A percentile compares a stretch with the other conserved stretches of the same genome.
These are phyloP conservation scores for Leucopsar rothschildi DNA, from an alignment of 2,113 vertebrate genomes.

Conservation along the genomic window DNA sequence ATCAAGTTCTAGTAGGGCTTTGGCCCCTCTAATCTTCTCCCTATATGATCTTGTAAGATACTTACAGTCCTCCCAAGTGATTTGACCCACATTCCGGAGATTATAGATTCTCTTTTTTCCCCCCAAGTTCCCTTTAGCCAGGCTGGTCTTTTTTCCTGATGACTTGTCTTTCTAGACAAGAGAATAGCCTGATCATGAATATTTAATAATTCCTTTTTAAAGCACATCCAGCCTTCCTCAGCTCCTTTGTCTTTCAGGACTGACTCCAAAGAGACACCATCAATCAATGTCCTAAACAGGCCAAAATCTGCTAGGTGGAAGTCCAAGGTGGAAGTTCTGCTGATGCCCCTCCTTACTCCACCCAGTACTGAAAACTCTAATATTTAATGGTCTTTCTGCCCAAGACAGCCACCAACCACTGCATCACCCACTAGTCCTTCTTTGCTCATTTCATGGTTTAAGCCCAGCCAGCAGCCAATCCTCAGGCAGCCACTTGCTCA, in stretches of 20 bases:
- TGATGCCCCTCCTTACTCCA: background rate
- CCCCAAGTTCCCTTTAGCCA: background rate
- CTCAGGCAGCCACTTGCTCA: background rate
- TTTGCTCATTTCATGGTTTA: background rate
- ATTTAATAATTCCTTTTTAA: background rate
- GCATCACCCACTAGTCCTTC: background rate
- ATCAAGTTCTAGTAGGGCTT: background rate
- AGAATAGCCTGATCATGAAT: background rate
- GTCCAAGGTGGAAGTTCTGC: background rate
- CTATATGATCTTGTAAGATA: background rate
- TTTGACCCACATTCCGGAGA: background rate
- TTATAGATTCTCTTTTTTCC: background rate
- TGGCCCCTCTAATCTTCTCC: background rate
- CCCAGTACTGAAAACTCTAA: background rate
- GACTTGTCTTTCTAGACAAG: background rate
- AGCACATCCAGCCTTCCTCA: background rate
- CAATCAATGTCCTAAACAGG: background rate
- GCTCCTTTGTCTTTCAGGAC: background rate
- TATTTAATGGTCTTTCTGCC: background rate
- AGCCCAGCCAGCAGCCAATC: background rate
- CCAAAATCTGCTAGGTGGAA: background rate
- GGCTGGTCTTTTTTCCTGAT: background rate
- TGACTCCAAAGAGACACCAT: background rate
- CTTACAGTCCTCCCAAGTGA: background rate
- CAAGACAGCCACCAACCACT: background rate